Base-by-base conservation (phyloP, 2,797 vertebrate genomes). In the Hippopotamyrus pictus region DNA sequence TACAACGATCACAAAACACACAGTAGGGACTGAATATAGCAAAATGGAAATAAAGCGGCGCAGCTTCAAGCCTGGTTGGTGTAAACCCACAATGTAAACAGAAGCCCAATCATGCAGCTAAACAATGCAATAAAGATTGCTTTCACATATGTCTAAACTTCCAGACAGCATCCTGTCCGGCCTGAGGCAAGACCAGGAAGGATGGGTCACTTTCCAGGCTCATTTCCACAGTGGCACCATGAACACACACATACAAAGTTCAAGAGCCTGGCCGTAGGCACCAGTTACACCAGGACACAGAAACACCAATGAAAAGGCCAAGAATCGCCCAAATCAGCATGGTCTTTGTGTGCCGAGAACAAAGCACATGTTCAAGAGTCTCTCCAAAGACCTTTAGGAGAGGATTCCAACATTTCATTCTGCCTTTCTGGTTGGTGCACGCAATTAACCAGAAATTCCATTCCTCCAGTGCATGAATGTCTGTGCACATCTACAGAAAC, bases 281-380 rank as follows among this genome's bases (percentile, higher is more conserved):
- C 86, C 46, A 84, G 37, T 85, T 11, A 73, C 54, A 85, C 84
- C 62, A 76, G 6, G 17, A 41, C 65, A 83, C 87, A 85, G n/a
- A n/a, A 57, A 48, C 46, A 11, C 84, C 44, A 88, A 54, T 53
- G 62, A 89, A 88, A 59, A 90, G 84, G 69, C 88, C n/a, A 46
- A 90, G 87, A 88, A 88, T 46, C 4, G 84, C 50, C 14, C 69
- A 22, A 89, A 89, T 90, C 86, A 90, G 85, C 89, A 65, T 48
- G 5, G 79, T 73, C 90, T 92, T 89, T 93, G 91, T 92, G 62
- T 25, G 29, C 41, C 3, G 62, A 48, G 84, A 76, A 93, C 92
- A 93, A 92, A 92, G 91, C 76, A 19, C 83, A 91, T 91, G 89
- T 92, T 91, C 91, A 88, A 89, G 88, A 90, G 51, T 59, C 69